Conservation (phyloP, 2,113 vertebrate genomes). For the Orthonyx spaldingii region DNA sequence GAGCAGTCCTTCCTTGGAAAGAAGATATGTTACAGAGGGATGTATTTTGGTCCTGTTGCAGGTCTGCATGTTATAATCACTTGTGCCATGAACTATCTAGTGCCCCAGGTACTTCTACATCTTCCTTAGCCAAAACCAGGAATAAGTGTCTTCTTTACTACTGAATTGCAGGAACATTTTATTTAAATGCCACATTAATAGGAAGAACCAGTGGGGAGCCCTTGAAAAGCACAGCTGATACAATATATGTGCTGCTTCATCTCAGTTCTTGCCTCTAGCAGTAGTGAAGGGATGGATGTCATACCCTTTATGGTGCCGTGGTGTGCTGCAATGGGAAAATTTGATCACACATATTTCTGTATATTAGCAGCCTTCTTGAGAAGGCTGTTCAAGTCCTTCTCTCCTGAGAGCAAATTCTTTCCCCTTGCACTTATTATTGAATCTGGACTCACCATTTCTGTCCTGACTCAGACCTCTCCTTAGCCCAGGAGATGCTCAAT, state of each 20-base stretch:
- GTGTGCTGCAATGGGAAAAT: background rate
- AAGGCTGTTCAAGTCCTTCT: background rate
- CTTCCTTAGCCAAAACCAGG: background rate
- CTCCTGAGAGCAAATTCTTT: background rate
- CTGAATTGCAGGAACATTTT: background rate
- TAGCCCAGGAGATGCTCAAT: background rate
- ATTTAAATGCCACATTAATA: background rate
- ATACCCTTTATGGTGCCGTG: background rate
- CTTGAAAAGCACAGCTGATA: background rate
- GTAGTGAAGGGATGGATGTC: background rate
- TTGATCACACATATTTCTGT: background rate
- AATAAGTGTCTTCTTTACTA: background rate
- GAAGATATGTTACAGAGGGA: background rate
- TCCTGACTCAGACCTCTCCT: background rate
- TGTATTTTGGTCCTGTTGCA: background rate
- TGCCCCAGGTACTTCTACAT: background rate
- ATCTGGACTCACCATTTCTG: background rate
- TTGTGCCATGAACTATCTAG: background rate
- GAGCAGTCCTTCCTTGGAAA: background rate
- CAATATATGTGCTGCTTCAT: background rate
- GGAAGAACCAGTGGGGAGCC: background rate
- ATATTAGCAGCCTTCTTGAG: background rate
- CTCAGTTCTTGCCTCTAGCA: background rate
- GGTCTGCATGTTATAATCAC: background rate
- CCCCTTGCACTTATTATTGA: background rate